These are phyloP conservation scores for Cryptocephalus moraei DNA, from an alignment of 2,888 invertebrate genomes.

Conservation along the genomic window DNA sequence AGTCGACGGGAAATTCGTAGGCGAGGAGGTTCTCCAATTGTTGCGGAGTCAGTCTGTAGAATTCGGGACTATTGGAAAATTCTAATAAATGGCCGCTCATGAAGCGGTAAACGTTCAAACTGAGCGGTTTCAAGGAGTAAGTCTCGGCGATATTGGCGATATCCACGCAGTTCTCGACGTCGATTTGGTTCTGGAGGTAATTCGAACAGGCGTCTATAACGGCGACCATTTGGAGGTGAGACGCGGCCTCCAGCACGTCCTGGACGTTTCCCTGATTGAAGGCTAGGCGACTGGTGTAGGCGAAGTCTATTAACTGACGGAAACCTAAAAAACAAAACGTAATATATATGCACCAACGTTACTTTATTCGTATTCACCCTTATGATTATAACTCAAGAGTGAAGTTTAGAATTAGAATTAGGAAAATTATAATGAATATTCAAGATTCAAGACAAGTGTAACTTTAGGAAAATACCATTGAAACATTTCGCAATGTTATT, in stretches of 20 bases:
- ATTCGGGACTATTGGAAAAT: slow-evolving; percentile 49
- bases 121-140: slow-evolving; percentile 50
- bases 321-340: slow-evolving; percentile 34
- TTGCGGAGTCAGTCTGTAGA: slow-evolving; percentile 47
- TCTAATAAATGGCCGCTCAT: slow-evolving; percentile 53
- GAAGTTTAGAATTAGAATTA: too few relatives aligned
- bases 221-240: slow-evolving; percentile 52
- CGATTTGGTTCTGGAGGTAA: slow-evolving; percentile 55
- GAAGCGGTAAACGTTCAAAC: slow-evolving; percentile 51
- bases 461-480: too few relatives aligned
- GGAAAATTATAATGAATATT: too few relatives aligned
- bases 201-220: slow-evolving; percentile 57
- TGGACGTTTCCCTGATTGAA: slow-evolving; percentile 51
- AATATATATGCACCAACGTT: too few relatives aligned
- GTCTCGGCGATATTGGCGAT: slow-evolving; percentile 59
- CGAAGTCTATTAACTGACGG: slow-evolving; percentile 53
- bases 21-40: slow-evolving; percentile 52
- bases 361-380: too few relatives aligned
- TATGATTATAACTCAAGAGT: too few relatives aligned
- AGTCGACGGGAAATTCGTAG: slow-evolving; percentile 60
- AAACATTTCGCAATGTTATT: too few relatives aligned
- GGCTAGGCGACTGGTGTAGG: slow-evolving; percentile 55
- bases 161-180: slow-evolving; percentile 62
- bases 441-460: too few relatives aligned
- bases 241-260: slow-evolving; percentile 60